Conservation (phyloP, 2,888 invertebrate species). For the Campaea margaritaria region DNA sequence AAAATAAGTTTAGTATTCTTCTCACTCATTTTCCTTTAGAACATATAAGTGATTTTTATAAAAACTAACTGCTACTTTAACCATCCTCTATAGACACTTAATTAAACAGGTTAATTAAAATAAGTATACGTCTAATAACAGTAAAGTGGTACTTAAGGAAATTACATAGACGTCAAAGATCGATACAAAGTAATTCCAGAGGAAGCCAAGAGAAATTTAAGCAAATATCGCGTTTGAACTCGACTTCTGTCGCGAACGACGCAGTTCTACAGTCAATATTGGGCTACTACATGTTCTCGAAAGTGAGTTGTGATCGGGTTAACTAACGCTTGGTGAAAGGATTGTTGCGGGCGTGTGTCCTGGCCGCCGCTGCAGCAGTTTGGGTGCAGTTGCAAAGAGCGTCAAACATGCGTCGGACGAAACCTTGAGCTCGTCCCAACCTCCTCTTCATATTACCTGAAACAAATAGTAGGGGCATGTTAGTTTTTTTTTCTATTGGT, state of each 20-base stretch:
- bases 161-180: conserved; percentile 20
- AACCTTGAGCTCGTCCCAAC: conserved; percentile 85
- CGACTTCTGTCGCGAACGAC: conserved; percentile 17
- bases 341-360: conserved; percentile 77
- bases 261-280: conserved; percentile 6
- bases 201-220: conserved; percentile 21
- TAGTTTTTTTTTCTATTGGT: background rate
- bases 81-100: conserved; percentile 4
- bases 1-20: conserved; percentile 1
- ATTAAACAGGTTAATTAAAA: conserved; percentile 4
- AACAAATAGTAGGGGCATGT: conserved; percentile 51
- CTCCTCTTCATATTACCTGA: conserved; percentile 85
- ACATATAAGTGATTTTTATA: conserved; percentile 12
- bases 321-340: conserved; percentile 71
- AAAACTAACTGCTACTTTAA: conserved; percentile 10
- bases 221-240: conserved; percentile 21
- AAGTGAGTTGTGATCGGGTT: conserved; percentile 57
- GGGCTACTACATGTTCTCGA: conserved; percentile 33
- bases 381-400: conserved; percentile 88
- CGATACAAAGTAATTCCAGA: conserved; percentile 21
- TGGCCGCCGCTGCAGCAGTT: conserved; percentile 83
- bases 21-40: conserved; percentile 6
- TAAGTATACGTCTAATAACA: background rate
- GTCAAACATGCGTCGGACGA: conserved; percentile 86
- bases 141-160: no score